Base-by-base conservation (phyloP, 92 coral and sea anemone genomes). In the Actinostola sp. region DNA sequence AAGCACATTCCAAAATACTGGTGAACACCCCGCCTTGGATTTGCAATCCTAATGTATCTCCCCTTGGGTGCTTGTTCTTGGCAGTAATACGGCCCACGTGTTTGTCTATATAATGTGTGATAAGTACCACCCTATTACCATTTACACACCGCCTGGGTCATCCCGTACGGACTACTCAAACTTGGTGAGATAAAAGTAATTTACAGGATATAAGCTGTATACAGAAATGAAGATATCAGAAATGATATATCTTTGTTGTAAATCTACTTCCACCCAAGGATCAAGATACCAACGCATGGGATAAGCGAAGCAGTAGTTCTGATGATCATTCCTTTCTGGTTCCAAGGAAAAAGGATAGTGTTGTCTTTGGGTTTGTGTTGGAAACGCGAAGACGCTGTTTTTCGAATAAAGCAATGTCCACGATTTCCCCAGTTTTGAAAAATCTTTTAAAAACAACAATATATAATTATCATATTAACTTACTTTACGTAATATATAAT, bases 181-280 rank as follows among this genome's bases (percentile, higher is more conserved):
- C 23, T 59, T 44, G 7, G 30, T 2, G 2, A 71, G 44, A 11
- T 28, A 1, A 16, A 1, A 6, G 8, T 21, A n/a, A 39, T 8
- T 32, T 1, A 1, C 20, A 2, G 23, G 0, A 1, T 0, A 0
- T 0, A 0, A 7, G 17, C 10, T 32, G 31, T 52, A 29, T 9
- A 30, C 12, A 35, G 56, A 64, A 7, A 75, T 75, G 52, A 75
- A 50, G 64, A 75, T 41, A 64, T 75, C 81, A 19, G 70, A 27
- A 30, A 75, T 45, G 19, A 75, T 33, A 12, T 49, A 75, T 20
- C 15, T 8, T 16, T 50, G 30, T 20, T 16, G 16, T 43, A 75
- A 35, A 33, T 63, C 63, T 13, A 75, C 41, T 19, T 75, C 34
- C 53, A 70, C 36, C 71, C 72, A 75, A 2, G 73, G 65, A 10